phyloP scores from a whole-genome alignment of 1,140 invertebrate genomes.

The Ganaspis sp. region DNA sequence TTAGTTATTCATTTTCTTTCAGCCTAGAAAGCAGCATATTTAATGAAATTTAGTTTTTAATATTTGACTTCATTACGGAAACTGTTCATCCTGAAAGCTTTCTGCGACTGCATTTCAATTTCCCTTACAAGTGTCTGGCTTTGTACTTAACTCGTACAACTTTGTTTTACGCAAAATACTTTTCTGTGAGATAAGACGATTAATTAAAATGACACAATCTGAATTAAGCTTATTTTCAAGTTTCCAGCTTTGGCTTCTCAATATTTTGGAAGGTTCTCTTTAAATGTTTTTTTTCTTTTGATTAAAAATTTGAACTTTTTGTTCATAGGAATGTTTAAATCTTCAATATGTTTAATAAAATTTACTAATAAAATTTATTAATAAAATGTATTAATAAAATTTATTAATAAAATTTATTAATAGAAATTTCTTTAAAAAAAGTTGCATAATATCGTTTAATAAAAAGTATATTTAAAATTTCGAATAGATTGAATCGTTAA shows the following conservation, averaged over 20 bases:
- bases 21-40: not conserved
- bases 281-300: too few species aligned
- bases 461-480: too few species aligned
- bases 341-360: too few species aligned
- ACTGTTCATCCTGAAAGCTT: not conserved
- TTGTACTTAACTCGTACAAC: not conserved
- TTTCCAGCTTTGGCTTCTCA: not conserved
- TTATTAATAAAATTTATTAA: too few species aligned
- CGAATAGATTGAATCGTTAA: too few species aligned
- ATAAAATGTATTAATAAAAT: too few species aligned
- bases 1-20: not conserved
- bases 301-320: too few species aligned
- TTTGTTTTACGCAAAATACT: not conserved
- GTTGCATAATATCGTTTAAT: too few species aligned
- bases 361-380: too few species aligned
- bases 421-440: too few species aligned
- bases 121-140: not conserved
- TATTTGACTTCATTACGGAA: not conserved
- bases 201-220: constrained; percentile 8
- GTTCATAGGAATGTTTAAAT: too few species aligned
- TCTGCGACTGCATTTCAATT: not conserved
- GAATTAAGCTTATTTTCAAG: not conserved
- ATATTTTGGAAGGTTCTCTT: not conserved
- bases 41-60: not conserved
- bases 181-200: not conserved